Percentiles rank a stretch among this genome's conserved stretches.
Conservation (phyloP, 2,888 invertebrate species). For the Cinara cedri region DNA sequence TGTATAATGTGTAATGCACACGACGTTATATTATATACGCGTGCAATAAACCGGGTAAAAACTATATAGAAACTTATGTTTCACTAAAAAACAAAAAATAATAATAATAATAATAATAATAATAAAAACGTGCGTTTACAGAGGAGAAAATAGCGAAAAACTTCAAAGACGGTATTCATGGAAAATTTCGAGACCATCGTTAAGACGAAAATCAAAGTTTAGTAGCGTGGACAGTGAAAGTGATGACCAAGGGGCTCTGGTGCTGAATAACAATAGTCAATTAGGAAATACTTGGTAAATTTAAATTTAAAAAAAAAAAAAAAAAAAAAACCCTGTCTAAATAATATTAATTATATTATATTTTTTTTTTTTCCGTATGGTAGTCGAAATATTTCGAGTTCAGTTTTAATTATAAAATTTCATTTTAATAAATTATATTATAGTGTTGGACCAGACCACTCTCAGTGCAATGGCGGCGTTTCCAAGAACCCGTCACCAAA, state of each 20-base stretch:
- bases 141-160: slow-evolving; percentile 46
- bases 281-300: slow-evolving; percentile 61
- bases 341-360: no score
- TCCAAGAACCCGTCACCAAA: slow-evolving; percentile 59
- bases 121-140: slow-evolving; percentile 1
- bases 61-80: background rate
- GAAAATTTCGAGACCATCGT: slow-evolving; percentile 76
- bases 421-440: background rate
- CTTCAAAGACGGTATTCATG: slow-evolving; percentile 72
- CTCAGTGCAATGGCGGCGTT: slow-evolving; percentile 72
- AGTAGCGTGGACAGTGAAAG: slow-evolving; percentile 61
- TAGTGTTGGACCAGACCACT: slow-evolving; percentile 74
- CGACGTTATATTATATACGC: background rate
- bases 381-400: no score
- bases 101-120: no score
- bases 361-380: no score
- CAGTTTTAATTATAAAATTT: background rate
- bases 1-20: background rate
- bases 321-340: no score
- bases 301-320: background rate
- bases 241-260: slow-evolving; percentile 65
- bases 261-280: slow-evolving; percentile 64
- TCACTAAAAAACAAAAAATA: slow-evolving; percentile 3
- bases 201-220: slow-evolving; percentile 68
- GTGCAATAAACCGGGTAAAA: background rate